Percentiles rank a stretch among this genome's conserved stretches.
Conservation (phyloP, 2,888 invertebrate species). For the Erpobdella octoculata region DNA sequence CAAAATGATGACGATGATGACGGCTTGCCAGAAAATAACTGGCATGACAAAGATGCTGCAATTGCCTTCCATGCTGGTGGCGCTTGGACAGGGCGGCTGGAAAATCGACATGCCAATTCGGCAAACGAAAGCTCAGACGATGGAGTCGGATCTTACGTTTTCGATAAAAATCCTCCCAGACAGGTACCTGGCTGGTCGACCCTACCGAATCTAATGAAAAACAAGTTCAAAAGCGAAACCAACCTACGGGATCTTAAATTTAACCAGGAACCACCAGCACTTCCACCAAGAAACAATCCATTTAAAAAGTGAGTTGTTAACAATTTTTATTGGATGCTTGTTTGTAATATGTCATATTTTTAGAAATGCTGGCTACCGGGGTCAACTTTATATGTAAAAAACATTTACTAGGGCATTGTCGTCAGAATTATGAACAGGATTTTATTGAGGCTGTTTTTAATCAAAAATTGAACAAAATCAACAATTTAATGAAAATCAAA, state of each 20-base stretch:
- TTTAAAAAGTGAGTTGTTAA: conserved; percentile 15
- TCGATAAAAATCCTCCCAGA: background rate
- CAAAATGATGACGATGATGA: background rate
- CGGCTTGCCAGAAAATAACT: background rate
- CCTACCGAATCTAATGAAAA: background rate
- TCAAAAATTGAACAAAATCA: no score
- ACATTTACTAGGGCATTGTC: no score
- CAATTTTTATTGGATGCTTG: no score
- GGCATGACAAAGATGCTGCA: background rate
- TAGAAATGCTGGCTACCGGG: no score
- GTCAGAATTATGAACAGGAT: no score
- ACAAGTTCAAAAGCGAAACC: conserved; percentile 21
- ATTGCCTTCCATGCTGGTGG: background rate
- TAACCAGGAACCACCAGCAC: background rate
- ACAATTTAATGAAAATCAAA: no score
- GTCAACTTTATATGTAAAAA: no score
- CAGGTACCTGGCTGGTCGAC: background rate
- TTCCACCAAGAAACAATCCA: conserved; percentile 24
- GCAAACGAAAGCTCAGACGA: background rate
- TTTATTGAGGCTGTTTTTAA: no score
- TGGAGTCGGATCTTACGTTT: background rate
- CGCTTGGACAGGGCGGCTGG: no score
- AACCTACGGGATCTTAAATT: conserved; percentile 6
- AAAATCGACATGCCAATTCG: no score
- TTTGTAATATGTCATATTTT: no score